A percentile compares a stretch with the other conserved stretches of the same genome.
Evolutionary conservation across 2,888 invertebrate species (phyloP).

Genomic region (Dorcus hopei): DNA sequence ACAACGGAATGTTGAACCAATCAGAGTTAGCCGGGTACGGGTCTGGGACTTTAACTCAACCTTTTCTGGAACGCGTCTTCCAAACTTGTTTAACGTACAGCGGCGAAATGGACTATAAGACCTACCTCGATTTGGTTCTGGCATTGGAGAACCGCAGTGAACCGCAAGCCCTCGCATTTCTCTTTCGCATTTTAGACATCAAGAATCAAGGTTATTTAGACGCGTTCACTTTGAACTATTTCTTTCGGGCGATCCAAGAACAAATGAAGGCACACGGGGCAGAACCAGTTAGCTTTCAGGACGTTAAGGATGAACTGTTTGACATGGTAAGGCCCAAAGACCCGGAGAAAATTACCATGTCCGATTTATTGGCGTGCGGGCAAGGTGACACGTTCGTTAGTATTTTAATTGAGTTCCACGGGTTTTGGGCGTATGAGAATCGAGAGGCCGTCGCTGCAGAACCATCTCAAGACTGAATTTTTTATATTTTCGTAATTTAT

Average conservation of each 20-base stretch:
- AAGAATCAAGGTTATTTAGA: conserved; percentile 84
- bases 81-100: conserved; percentile 94
- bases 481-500: not conserved
- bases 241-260: conserved; percentile 89
- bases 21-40: conserved; percentile 86
- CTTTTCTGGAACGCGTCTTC: conserved; percentile 90
- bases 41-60: conserved; percentile 85
- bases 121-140: conserved; percentile 90
- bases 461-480: conserved; percentile 40
- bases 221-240: conserved; percentile 87
- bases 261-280: conserved; percentile 84
- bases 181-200: conserved; percentile 89
- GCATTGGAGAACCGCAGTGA: conserved; percentile 90
- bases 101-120: conserved; percentile 96
- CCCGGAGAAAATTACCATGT: conserved; percentile 78
- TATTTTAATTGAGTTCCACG: conserved; percentile 91
- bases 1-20: conserved; percentile 93
- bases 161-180: conserved; percentile 85
- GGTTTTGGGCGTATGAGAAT: conserved; percentile 96
- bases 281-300: conserved; percentile 88
- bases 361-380: conserved; percentile 81
- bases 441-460: conserved; percentile 75
- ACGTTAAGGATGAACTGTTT: conserved; percentile 96
- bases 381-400: conserved; percentile 93
- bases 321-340: conserved; percentile 94